Percentiles rank a stretch among this genome's conserved stretches.
phyloP scores from a whole-genome alignment of 2,797 vertebrate genomes.

The Coreius guichenoti region DNA sequence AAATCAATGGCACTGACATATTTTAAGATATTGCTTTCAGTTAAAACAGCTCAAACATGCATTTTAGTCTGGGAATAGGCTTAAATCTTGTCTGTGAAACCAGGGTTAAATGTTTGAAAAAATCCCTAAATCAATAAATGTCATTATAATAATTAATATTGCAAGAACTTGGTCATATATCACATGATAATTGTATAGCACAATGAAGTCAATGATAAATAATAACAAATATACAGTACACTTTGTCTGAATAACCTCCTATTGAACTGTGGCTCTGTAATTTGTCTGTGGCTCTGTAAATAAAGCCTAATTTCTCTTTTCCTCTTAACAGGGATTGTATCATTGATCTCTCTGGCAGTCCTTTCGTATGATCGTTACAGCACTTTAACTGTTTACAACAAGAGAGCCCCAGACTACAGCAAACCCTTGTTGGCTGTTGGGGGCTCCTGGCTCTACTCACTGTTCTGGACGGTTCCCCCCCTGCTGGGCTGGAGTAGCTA shows the following conservation, averaged over 20 bases:
- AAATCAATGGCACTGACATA: too few relatives aligned
- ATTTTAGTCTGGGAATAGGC: too few relatives aligned
- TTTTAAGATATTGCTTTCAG: too few relatives aligned
- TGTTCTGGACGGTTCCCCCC: conserved; percentile 83
- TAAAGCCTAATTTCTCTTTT: neutral
- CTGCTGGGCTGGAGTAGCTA: conserved; percentile 85
- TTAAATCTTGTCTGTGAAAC: too few relatives aligned
- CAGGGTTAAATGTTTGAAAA: neutral
- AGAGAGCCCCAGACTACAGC: conserved; percentile 68
- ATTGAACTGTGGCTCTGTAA: neutral
- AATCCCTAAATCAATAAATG: neutral
- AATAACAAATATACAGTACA: neutral
- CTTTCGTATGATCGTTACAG: conserved; percentile 84
- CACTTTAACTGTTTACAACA: conserved; percentile 79
- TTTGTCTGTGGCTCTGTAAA: neutral
- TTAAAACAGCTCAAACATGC: too few relatives aligned
- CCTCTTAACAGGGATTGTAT: conserved; percentile 78
- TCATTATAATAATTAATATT: neutral
- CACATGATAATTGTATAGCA: neutral
- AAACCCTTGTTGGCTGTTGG: conserved; percentile 78
- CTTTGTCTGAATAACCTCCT: neutral
- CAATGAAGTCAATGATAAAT: neutral
- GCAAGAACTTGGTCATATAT: neutral
- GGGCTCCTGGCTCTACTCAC: conserved; percentile 81
- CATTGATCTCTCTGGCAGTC: conserved; percentile 79